phyloP scores from a whole-genome alignment of 2,113 vertebrate genomes.

The Lophochroa leadbeateri region DNA sequence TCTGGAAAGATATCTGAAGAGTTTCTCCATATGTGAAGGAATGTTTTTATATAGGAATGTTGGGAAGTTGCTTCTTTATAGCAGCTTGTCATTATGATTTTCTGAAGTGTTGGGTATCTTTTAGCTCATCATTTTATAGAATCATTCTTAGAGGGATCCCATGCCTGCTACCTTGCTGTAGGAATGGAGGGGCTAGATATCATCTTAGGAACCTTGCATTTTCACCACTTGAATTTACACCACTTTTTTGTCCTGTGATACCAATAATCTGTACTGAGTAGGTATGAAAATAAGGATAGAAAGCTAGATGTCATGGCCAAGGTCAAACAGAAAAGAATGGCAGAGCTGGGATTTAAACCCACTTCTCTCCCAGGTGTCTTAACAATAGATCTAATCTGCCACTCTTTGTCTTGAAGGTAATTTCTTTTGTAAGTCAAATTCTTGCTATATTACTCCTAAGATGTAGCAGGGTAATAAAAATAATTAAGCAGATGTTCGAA shows the following conservation, averaged over 20 bases:
- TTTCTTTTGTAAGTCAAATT: slow-evolving; percentile 55
- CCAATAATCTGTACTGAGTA: neutral
- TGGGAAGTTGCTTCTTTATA: neutral
- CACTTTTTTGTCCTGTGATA: neutral
- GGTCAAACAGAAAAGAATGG: slow-evolving; percentile 23
- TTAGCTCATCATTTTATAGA: neutral
- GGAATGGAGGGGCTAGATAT: neutral
- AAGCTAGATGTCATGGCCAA: slow-evolving; percentile 12
- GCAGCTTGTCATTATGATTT: neutral
- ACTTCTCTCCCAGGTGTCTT: slow-evolving; percentile 32
- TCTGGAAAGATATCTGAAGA: neutral
- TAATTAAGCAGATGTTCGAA: slow-evolving; percentile 56
- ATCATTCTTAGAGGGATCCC: neutral
- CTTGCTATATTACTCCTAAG: slow-evolving; percentile 22
- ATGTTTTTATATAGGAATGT: neutral
- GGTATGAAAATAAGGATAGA: neutral
- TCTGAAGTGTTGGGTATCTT: neutral
- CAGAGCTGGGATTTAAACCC: slow-evolving; percentile 1
- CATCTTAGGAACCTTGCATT: neutral
- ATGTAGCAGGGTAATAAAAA: slow-evolving; percentile 53
- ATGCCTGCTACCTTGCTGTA: neutral
- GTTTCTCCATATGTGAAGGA: neutral
- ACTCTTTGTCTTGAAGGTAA: slow-evolving; percentile 44
- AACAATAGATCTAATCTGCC: slow-evolving; percentile 23
- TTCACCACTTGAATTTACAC: neutral